Evolutionary conservation across 1,140 invertebrate species (phyloP).

Genomic region (Anadara kagoshimensis): DNA sequence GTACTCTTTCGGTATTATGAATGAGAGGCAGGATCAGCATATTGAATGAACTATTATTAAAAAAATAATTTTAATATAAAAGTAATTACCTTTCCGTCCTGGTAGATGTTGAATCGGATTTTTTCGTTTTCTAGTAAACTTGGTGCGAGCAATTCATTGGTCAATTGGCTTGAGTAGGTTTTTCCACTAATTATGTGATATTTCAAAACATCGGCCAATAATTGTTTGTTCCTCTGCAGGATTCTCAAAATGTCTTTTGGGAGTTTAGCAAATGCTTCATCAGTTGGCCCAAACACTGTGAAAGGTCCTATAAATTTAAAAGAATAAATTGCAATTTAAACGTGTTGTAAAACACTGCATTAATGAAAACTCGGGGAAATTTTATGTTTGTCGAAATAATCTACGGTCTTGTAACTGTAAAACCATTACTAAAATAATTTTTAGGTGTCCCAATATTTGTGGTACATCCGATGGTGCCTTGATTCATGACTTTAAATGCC

Average conservation of each 20-base stretch:
- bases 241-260: conserved; percentile 77
- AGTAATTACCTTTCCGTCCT: conserved; percentile 30
- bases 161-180: conserved; percentile 51
- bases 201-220: conserved; percentile 63
- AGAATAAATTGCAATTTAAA: neutral
- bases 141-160: conserved; percentile 59
- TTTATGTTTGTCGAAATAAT: neutral
- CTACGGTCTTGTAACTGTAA: neutral
- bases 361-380: neutral
- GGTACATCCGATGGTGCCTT: neutral
- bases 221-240: conserved; percentile 69
- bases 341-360: neutral
- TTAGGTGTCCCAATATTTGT: neutral
- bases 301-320: conserved; percentile 74
- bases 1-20: too few relatives aligned
- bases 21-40: too few relatives aligned
- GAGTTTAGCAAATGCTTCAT: conserved; percentile 83
- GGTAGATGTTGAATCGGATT: conserved; percentile 67
- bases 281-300: conserved; percentile 90
- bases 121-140: conserved; percentile 42
- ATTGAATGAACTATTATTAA: too few relatives aligned
- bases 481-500: neutral
- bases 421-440: neutral
- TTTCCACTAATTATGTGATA: conserved; percentile 70
- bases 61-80: too few relatives aligned